Conservation (phyloP, 2,113 vertebrate genomes). For the Saguinus midas region DNA sequence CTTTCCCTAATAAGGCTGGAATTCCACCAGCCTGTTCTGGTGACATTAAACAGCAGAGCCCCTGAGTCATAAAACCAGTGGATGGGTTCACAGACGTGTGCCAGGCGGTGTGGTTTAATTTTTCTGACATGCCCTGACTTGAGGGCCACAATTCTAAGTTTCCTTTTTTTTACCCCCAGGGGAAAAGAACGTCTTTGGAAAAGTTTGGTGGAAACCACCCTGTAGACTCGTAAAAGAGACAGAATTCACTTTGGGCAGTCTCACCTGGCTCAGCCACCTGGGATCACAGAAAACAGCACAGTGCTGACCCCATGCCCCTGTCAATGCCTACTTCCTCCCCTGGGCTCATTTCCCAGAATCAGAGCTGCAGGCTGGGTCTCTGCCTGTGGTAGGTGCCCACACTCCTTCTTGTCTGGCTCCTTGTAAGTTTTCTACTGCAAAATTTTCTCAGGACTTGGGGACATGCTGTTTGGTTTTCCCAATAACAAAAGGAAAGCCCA, state of each 20-base stretch:
- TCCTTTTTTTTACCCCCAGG: not conserved
- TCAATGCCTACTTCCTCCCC: rapidly evolving
- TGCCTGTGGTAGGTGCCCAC: rapidly evolving
- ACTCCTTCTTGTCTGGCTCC: rapidly evolving
- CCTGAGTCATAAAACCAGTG: not conserved
- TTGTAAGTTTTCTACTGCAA: not conserved
- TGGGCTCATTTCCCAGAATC: rapidly evolving
- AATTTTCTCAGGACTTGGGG: not conserved
- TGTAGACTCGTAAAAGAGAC: rapidly evolving
- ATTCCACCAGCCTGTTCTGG: not conserved
- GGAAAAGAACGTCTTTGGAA: not conserved
- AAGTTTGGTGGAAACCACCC: not conserved
- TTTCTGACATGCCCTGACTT: not conserved
- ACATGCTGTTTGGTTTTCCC: not conserved
- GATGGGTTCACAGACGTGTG: not conserved
- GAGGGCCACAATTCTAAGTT: not conserved
- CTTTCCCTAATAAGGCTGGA: not conserved
- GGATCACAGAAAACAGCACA: no score
- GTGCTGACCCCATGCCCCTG: rapidly evolving
- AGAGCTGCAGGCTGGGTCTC: not conserved
- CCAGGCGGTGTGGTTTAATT: not conserved
- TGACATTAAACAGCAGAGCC: not conserved
- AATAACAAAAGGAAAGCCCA: not conserved
- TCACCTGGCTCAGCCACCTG: rapidly evolving
- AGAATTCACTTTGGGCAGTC: rapidly evolving